Percentiles rank a stretch among this genome's conserved stretches.
phyloP scores from a whole-genome alignment of 2,797 vertebrate genomes.

The Siniperca undulata region DNA sequence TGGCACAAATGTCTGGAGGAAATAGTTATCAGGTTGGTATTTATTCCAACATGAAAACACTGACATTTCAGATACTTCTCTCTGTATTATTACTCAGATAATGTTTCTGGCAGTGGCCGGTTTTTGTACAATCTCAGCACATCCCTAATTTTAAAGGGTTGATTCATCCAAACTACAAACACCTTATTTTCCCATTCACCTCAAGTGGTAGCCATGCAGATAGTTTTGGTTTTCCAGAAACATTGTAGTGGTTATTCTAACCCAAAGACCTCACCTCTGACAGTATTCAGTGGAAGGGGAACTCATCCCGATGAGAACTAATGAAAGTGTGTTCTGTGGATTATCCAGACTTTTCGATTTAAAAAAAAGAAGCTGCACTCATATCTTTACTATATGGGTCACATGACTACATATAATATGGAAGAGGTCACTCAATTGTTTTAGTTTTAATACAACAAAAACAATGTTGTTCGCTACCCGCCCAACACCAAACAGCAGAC shows the following conservation, averaged over 20 bases:
- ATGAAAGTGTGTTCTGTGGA: not conserved
- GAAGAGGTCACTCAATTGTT: too few relatives aligned
- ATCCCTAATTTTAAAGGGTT: not conserved
- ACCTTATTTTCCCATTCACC: not conserved
- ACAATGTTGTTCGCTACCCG: too few relatives aligned
- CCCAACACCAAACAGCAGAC: not conserved
- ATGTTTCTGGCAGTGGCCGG: not conserved
- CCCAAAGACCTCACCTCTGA: not conserved
- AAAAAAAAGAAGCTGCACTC: not conserved
- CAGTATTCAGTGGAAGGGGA: not conserved
- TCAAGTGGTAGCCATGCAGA: not conserved
- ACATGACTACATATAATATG: too few relatives aligned
- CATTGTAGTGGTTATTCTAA: not conserved
- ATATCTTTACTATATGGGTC: not conserved
- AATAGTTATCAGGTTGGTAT: conserved; percentile 8
- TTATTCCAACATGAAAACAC: not conserved
- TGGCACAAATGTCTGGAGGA: not conserved
- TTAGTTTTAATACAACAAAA: not conserved
- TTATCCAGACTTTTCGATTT: not conserved
- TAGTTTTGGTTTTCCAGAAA: not conserved
- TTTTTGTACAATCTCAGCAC: not conserved
- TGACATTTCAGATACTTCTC: not conserved
- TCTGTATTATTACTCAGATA: not conserved
- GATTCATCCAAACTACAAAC: not conserved
- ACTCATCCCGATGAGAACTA: not conserved